Conservation (phyloP, 2,113 vertebrate genomes). For the Labeo catla region DNA sequence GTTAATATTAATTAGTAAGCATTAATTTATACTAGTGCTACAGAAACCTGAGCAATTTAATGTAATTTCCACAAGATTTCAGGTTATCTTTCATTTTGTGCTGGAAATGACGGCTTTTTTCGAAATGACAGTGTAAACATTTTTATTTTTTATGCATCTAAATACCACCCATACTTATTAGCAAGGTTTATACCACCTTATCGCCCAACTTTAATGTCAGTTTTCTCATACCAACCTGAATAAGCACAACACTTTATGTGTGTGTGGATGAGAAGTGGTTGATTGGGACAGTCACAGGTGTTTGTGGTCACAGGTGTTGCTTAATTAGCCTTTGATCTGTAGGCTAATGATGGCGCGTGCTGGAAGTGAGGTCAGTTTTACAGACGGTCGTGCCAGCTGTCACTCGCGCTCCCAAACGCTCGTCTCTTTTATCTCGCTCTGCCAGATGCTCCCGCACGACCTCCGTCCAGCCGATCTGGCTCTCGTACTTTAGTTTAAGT, state of each 20-base stretch:
- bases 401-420: conserved; percentile 11
- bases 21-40: too few species aligned
- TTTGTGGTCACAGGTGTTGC: conserved; percentile 36
- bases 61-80: background rate
- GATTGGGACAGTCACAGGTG: background rate
- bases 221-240: background rate
- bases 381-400: conserved; percentile 13
- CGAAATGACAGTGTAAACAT: background rate
- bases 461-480: background rate
- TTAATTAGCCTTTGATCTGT: conserved; percentile 36
- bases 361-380: conserved; percentile 19
- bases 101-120: background rate
- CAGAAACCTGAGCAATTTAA: background rate
- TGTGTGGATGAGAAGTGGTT: background rate
- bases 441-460: conserved; percentile 17
- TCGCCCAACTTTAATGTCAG: background rate
- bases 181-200: background rate
- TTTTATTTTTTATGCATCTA: background rate
- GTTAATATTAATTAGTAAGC: too few species aligned
- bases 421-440: background rate
- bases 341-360: conserved; percentile 13
- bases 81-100: background rate
- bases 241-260: background rate
- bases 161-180: too few species aligned
- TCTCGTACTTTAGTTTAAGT: background rate